Evolutionary conservation across 2,797 vertebrate species (phyloP).

Genomic region (Malurus leucopterus): DNA sequence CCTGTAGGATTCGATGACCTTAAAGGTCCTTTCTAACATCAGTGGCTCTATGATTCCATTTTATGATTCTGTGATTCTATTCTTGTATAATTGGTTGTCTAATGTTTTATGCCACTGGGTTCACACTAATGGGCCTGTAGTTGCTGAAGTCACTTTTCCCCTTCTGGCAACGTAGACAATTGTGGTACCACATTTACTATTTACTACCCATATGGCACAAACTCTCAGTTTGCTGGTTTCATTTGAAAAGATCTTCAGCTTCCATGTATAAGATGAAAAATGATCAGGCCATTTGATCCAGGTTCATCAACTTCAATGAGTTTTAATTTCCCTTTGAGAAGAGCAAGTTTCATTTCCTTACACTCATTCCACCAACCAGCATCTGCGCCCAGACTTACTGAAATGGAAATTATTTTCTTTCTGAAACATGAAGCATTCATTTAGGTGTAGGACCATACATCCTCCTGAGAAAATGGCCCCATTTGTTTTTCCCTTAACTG

Average conservation of each 20-base stretch:
- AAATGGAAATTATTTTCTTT: not conserved
- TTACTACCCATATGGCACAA: not conserved
- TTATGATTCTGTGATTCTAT: not conserved
- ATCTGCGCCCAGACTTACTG: not conserved
- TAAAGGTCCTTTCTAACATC: not conserved
- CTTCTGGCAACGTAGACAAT: not conserved
- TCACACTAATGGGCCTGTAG: not conserved
- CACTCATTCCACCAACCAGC: not conserved
- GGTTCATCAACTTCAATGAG: not conserved
- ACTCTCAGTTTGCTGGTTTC: not conserved
- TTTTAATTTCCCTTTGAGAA: not conserved
- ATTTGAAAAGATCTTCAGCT: not conserved
- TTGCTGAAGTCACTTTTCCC: not conserved
- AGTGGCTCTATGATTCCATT: not conserved
- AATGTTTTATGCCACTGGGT: not conserved
- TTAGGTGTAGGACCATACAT: not conserved
- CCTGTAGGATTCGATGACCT: rapidly evolving
- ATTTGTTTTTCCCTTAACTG: not conserved
- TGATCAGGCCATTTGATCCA: not conserved
- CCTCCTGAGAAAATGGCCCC: not conserved
- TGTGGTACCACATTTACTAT: not conserved
- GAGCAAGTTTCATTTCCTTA: not conserved
- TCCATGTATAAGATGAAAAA: not conserved
- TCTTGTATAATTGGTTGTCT: not conserved
- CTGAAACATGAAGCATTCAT: not conserved